phyloP scores from a whole-genome alignment of 2,797 vertebrate genomes.

The Poecilia picta region DNA sequence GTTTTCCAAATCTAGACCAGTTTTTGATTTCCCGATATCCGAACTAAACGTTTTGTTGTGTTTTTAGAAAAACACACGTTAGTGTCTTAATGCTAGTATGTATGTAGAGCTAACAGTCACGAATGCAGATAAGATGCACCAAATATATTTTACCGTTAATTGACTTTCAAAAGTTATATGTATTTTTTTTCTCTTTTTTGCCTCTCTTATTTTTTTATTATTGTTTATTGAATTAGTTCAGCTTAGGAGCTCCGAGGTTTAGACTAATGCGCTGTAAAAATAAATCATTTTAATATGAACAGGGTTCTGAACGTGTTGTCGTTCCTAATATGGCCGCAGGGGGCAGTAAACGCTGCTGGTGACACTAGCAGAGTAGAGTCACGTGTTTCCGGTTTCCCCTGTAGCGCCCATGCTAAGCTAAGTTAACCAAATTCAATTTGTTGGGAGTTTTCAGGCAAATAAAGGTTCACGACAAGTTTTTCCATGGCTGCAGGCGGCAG shows the following conservation, averaged over 20 bases:
- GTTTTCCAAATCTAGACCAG: neutral
- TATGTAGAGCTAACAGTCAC: neutral
- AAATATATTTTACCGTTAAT: neutral
- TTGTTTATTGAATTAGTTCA: neutral
- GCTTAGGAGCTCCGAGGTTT: neutral
- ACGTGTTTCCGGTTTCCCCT: conserved; percentile 33
- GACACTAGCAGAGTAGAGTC: neutral
- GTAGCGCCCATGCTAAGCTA: conserved; percentile 10
- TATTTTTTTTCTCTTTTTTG: neutral
- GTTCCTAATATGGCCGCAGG: conserved; percentile 19
- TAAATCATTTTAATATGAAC: neutral
- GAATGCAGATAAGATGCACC: neutral
- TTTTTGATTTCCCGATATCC: neutral
- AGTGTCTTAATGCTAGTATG: neutral
- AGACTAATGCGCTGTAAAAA: neutral
- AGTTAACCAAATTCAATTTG: conserved; percentile 11
- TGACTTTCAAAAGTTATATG: neutral
- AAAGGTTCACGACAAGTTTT: fast-evolving
- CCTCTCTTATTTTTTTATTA: neutral
- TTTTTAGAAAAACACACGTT: neutral
- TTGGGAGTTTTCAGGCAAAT: neutral
- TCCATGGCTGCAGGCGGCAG: fast-evolving
- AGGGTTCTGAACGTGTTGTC: neutral
- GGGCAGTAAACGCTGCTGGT: neutral
- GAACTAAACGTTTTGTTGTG: neutral